phyloP scores from a whole-genome alignment of 2,797 vertebrate genomes.

The Danionella dracula region DNA sequence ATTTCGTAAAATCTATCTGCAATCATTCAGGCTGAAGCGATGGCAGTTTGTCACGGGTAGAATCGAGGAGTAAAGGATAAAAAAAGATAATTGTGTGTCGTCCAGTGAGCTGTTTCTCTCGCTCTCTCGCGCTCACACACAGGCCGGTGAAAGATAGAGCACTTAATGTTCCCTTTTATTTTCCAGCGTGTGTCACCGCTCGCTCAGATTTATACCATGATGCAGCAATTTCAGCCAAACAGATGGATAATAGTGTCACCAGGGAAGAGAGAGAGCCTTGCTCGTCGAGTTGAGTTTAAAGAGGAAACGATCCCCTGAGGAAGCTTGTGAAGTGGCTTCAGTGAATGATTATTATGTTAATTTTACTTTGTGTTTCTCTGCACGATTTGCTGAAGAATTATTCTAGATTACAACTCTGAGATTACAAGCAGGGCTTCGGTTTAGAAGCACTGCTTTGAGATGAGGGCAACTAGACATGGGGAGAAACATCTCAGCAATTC shows the following conservation, averaged over 20 bases:
- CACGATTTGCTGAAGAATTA: too few relatives aligned
- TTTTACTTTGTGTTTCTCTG: too few relatives aligned
- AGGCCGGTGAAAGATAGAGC: conserved; percentile 99
- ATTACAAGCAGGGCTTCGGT: too few relatives aligned
- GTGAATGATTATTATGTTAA: too few relatives aligned
- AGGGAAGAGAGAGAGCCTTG: conserved; percentile 47
- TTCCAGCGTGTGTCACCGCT: conserved; percentile 99
- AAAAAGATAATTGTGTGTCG: conserved; percentile 99
- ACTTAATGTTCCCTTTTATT: conserved; percentile 99
- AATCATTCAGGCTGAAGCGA: conserved; percentile 99
- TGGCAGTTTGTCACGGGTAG: conserved; percentile 99
- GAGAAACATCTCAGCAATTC: too few relatives aligned
- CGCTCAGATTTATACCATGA: conserved; percentile 99
- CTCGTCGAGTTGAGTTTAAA: too few relatives aligned
- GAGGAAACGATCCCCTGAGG: too few relatives aligned
- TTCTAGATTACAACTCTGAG: too few relatives aligned
- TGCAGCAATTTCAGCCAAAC: conserved; percentile 99
- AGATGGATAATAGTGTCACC: conserved; percentile 99
- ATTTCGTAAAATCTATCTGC: conserved; percentile 99
- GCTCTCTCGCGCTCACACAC: conserved; percentile 95
- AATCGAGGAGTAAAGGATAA: conserved; percentile 99
- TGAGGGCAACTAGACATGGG: too few relatives aligned
- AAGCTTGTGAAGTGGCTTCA: too few relatives aligned
- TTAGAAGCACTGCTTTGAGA: too few relatives aligned
- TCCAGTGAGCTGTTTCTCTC: conserved; percentile 99